phyloP scores from a whole-genome alignment of 2,797 vertebrate species.

The Rousettus madagascariensis region DNA sequence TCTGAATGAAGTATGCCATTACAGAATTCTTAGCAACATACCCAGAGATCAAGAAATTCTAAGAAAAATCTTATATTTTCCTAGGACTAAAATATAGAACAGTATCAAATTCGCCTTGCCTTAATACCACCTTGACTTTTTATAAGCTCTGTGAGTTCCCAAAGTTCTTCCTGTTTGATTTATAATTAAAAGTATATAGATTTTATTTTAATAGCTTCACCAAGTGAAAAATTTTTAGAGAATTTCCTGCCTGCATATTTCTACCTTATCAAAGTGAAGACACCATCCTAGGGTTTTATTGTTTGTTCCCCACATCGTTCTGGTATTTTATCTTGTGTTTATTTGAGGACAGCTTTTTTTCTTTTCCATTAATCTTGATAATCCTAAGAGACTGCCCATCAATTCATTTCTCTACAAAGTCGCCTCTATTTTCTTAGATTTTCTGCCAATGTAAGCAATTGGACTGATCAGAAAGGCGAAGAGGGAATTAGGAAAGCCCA shows the following conservation, averaged over 20 bases:
- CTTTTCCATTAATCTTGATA: slow-evolving; percentile 62
- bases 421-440: slow-evolving; percentile 61
- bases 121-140: neutral
- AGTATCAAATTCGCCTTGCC: neutral
- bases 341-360: slow-evolving; percentile 31
- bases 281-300: neutral
- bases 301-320: neutral
- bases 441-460: slow-evolving; percentile 55
- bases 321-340: slow-evolving; percentile 47
- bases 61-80: slow-evolving; percentile 31
- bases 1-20: neutral
- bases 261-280: slow-evolving; percentile 62
- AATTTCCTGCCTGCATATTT: slow-evolving; percentile 43
- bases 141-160: neutral
- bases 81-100: neutral
- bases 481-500: slow-evolving; percentile 54
- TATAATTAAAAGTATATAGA: slow-evolving; percentile 44
- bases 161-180: slow-evolving; percentile 2
- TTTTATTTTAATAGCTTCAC: slow-evolving; percentile 39
- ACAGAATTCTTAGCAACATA: slow-evolving; percentile 18
- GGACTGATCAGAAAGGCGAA: slow-evolving; percentile 62
- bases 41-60: neutral
- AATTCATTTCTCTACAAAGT: slow-evolving; percentile 53
- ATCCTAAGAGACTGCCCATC: slow-evolving; percentile 47
- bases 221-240: neutral